These are phyloP conservation scores for Plectropomus leopardus DNA, from an alignment of 2,113 vertebrate genomes.

Conservation along the genomic window DNA sequence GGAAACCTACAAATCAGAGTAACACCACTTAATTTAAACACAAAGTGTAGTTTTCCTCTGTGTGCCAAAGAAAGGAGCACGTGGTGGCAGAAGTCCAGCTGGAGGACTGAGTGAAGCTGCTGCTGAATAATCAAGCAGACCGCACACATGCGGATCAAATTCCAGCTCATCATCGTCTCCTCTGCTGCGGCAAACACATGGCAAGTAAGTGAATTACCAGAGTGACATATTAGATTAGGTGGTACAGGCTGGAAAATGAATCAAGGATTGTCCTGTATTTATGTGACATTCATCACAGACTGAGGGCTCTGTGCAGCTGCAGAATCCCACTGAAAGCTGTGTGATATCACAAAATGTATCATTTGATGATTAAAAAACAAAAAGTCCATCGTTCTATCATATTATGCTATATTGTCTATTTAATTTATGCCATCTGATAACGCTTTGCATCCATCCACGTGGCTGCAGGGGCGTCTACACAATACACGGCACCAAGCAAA, in stretches of 20 bases:
- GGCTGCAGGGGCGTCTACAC: too few species aligned
- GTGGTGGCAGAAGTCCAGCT: not conserved
- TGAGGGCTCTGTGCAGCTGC: not conserved
- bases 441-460: too few species aligned
- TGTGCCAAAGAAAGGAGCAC: not conserved
- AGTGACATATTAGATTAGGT: conserved; percentile 8
- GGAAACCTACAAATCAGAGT: not conserved
- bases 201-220: not conserved
- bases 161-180: conserved; percentile 1
- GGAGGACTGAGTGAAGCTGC: not conserved
- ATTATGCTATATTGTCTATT: too few species aligned
- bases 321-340: not conserved
- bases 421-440: too few species aligned
- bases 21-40: too few species aligned
- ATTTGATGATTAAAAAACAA: too few species aligned
- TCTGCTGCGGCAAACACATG: not conserved
- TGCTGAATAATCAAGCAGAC: not conserved
- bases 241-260: not conserved
- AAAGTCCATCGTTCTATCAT: too few species aligned
- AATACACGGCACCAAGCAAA: too few species aligned
- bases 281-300: not conserved
- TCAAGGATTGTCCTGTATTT: not conserved
- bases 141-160: conserved; percentile 12
- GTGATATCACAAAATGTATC: too few species aligned
- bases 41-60: too few species aligned